Conservation (phyloP, 2,797 vertebrate species). For the Crocidura indochinensis region DNA sequence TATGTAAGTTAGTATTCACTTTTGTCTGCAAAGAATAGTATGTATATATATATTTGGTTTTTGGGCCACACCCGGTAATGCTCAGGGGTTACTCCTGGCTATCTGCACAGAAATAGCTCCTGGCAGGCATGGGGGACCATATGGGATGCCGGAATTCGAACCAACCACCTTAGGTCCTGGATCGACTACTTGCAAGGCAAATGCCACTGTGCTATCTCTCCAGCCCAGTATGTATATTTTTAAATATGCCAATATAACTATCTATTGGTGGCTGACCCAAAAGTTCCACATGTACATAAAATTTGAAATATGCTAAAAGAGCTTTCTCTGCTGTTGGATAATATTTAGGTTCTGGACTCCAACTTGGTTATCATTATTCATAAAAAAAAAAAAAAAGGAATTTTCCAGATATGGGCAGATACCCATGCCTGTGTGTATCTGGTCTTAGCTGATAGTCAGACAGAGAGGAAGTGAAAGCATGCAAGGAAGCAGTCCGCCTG, state of each 20-base stretch:
- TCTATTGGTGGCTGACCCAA: background rate
- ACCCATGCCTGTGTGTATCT: background rate
- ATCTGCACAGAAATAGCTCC: too few relatives aligned
- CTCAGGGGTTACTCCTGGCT: too few relatives aligned
- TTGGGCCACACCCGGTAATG: too few relatives aligned
- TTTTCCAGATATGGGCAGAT: conserved; percentile 58
- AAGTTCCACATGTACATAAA: conserved; percentile 48
- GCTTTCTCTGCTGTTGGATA: conserved; percentile 41
- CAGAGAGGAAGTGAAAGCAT: conserved; percentile 71
- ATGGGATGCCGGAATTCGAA: too few relatives aligned
- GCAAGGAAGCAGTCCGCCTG: conserved; percentile 71
- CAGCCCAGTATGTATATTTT: background rate
- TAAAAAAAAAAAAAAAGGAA: background rate
- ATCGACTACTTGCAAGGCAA: too few relatives aligned
- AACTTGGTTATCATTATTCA: conserved; percentile 6
- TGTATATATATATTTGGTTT: too few relatives aligned
- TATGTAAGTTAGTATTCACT: background rate
- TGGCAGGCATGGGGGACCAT: too few relatives aligned
- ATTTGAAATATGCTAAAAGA: conserved; percentile 32
- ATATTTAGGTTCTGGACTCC: conserved; percentile 29
- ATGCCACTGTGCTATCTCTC: too few relatives aligned
- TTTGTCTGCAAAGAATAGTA: conserved; percentile 40
- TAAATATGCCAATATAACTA: conserved; percentile 16
- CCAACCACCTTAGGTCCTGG: too few relatives aligned
- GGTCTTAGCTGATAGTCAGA: conserved; percentile 21